Evolutionary conservation across 1,140 invertebrate genomes (phyloP).

Genomic region (Littorina saxatilis): DNA sequence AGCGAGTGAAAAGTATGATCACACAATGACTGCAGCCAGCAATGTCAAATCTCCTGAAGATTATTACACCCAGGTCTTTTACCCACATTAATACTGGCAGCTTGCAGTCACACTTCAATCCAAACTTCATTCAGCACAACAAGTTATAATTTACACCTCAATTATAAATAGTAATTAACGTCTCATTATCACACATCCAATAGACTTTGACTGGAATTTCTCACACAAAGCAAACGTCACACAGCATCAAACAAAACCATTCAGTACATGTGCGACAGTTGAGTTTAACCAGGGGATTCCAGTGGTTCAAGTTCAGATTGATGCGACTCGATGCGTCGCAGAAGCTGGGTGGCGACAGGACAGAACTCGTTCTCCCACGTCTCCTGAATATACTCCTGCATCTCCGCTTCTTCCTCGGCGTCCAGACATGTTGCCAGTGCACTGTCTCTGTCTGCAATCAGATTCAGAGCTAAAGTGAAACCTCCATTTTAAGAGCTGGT

Average conservation of each 20-base stretch:
- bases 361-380: constrained; percentile 72
- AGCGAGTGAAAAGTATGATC: no score
- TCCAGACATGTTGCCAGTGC: constrained; percentile 4
- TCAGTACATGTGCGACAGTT: neutral
- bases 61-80: no score
- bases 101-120: no score
- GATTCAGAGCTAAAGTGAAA: no score
- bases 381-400: constrained; percentile 67
- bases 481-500: no score
- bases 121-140: no score
- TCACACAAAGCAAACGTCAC: neutral
- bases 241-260: neutral
- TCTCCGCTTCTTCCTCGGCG: constrained; percentile 58
- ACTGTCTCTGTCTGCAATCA: neutral
- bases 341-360: constrained; percentile 70
- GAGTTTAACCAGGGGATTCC: constrained; percentile 55
- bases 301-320: constrained; percentile 71
- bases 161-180: no score
- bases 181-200: no score
- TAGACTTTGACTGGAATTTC: neutral
- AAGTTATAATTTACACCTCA: no score
- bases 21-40: no score
- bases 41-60: no score
- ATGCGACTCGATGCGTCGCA: constrained; percentile 70
- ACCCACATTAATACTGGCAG: no score